phyloP scores from a whole-genome alignment of 2,797 vertebrate species.

The Emydoidea blandingii region DNA sequence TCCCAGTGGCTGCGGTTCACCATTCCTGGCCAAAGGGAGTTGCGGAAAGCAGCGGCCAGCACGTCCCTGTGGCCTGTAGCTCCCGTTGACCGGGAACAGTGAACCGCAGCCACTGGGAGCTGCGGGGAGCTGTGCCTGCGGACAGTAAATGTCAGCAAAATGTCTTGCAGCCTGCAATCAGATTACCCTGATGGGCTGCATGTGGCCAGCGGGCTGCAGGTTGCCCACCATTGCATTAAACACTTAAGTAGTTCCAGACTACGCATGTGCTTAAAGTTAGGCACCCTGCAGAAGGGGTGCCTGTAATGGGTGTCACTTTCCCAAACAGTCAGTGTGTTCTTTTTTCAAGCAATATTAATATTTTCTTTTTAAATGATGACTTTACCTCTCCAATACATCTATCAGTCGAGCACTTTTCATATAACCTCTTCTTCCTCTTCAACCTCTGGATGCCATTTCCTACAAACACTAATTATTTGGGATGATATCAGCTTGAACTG shows the following conservation, averaged over 20 bases:
- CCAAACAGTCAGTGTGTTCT: not conserved
- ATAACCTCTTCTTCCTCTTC: not conserved
- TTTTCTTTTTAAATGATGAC: not conserved
- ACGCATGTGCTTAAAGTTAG: not conserved
- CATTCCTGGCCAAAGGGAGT: too few species aligned
- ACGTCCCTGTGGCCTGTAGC: too few species aligned
- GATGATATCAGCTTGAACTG: not conserved
- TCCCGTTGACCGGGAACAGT: too few species aligned
- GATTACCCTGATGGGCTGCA: too few species aligned
- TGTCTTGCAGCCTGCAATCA: too few species aligned
- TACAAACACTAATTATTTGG: not conserved
- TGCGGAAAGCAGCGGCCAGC: too few species aligned
- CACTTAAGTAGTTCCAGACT: not conserved
- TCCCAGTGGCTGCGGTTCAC: too few species aligned
- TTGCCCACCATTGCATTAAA: not conserved
- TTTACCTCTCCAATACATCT: fast-evolving
- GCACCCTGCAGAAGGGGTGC: not conserved
- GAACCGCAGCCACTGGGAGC: too few species aligned
- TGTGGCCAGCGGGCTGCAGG: too few species aligned
- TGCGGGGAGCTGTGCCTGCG: too few species aligned
- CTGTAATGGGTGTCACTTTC: not conserved
- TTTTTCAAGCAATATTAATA: constrained; percentile 19
- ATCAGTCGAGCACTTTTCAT: not conserved
- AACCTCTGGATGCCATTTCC: not conserved
- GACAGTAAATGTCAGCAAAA: too few species aligned